Percentiles rank a stretch among this genome's conserved stretches.
Conservation (phyloP, 37 sponge, comb jelly and placozoan genomes). For the Spongia lamella region DNA sequence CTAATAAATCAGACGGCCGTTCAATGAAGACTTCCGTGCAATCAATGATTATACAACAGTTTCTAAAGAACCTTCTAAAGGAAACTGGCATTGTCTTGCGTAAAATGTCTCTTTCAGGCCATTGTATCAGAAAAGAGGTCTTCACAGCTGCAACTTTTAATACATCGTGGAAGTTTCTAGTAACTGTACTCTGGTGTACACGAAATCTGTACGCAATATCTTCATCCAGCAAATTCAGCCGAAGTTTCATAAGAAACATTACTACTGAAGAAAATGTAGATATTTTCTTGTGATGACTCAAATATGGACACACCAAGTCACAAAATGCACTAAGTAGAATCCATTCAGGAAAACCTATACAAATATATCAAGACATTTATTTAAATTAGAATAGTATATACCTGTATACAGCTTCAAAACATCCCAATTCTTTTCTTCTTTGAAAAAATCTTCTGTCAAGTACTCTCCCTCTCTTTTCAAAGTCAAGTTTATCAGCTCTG, state of each 20-base stretch:
- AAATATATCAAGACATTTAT: too few species aligned
- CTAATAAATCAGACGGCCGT: constrained; percentile 37
- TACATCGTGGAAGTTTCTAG: constrained; percentile 21
- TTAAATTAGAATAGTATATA: too few species aligned
- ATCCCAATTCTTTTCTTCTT: too few species aligned
- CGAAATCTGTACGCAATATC: constrained; percentile 21
- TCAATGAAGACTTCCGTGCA: constrained; percentile 52
- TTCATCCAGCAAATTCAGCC: constrained; percentile 22
- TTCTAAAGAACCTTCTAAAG: constrained; percentile 2
- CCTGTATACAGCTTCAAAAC: too few species aligned
- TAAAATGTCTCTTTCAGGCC: constrained; percentile 25
- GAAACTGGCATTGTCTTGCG: constrained; percentile 13
- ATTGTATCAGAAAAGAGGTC: constrained; percentile 1
- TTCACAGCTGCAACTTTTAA: neutral
- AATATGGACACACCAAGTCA: neutral
- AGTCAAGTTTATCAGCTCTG: too few species aligned
- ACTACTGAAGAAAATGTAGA: neutral
- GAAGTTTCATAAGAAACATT: constrained; percentile 21
- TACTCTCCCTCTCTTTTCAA: too few species aligned
- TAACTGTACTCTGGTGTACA: constrained; percentile 12
- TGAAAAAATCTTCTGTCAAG: too few species aligned
- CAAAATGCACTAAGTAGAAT: too few species aligned
- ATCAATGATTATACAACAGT: constrained; percentile 41
- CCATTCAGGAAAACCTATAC: too few species aligned
- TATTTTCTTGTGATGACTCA: neutral